Percentiles rank a stretch among this genome's conserved stretches.
phyloP scores from a whole-genome alignment of 2,113 vertebrate genomes.

The Passer montanus region DNA sequence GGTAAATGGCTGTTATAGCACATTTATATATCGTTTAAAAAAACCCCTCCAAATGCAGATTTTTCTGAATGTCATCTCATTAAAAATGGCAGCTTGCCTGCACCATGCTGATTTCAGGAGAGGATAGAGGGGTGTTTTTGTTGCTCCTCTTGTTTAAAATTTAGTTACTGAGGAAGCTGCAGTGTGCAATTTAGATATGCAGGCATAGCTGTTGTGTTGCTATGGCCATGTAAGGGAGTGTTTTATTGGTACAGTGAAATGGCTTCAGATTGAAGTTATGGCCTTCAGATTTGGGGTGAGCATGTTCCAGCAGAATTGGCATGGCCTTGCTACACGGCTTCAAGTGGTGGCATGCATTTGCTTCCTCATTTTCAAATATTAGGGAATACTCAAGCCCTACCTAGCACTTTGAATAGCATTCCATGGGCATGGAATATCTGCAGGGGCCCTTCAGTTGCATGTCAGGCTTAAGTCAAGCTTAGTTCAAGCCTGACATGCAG shows the following conservation, averaged over 20 bases:
- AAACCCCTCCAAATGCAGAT: rapidly evolving
- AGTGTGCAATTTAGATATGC: not conserved
- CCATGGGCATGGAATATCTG: not conserved
- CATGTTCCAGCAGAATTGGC: not conserved
- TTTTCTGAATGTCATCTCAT: not conserved
- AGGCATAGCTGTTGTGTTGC: not conserved
- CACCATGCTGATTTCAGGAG: not conserved
- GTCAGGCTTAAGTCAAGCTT: not conserved
- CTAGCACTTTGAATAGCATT: not conserved
- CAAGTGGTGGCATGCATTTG: not conserved
- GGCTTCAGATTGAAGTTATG: not conserved
- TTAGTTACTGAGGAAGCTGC: not conserved
- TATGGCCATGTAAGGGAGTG: not conserved
- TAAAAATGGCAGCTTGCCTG: not conserved
- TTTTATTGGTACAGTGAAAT: not conserved
- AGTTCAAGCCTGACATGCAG: too few species aligned
- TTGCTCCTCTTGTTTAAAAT: not conserved
- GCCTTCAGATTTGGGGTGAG: not conserved
- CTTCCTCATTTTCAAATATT: not conserved
- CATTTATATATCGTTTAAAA: not conserved
- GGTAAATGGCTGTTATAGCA: not conserved
- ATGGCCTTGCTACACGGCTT: not conserved
- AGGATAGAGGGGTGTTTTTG: not conserved
- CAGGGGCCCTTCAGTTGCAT: not conserved
- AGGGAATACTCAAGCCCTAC: not conserved